A percentile compares a stretch with the other conserved stretches of the same genome.
Evolutionary conservation across 2,888 invertebrate genomes (phyloP).

Genomic region (Leptura quadrifasciata): DNA sequence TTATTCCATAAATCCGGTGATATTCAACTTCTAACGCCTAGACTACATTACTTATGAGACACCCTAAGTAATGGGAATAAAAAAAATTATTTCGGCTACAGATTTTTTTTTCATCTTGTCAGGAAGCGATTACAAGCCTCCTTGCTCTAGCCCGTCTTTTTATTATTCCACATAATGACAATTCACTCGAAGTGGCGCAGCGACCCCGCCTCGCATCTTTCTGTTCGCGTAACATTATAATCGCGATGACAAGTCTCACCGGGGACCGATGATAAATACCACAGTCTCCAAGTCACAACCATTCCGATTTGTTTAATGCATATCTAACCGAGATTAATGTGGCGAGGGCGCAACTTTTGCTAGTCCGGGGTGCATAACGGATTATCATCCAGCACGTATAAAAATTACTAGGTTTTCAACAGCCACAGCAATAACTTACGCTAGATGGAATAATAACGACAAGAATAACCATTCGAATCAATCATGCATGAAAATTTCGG

Average conservation of each 20-base stretch:
- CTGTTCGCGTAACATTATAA: slow-evolving; percentile 35
- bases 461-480: slow-evolving; percentile 45
- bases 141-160: background rate
- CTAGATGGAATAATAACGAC: slow-evolving; percentile 50
- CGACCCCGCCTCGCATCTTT: background rate
- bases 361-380: slow-evolving; percentile 61
- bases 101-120: too few relatives aligned
- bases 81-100: too few relatives aligned
- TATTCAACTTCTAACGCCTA: too few relatives aligned
- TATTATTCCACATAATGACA: background rate
- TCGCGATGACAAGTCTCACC: slow-evolving; percentile 53
- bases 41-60: too few relatives aligned
- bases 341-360: slow-evolving; percentile 63
- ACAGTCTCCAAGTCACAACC: slow-evolving; percentile 63
- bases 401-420: slow-evolving; percentile 37
- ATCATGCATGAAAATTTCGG: slow-evolving; percentile 50
- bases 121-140: background rate
- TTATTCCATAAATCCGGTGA: too few relatives aligned
- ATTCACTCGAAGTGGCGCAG: background rate
- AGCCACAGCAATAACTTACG: slow-evolving; percentile 51
- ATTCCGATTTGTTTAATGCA: slow-evolving; percentile 71
- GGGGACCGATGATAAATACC: slow-evolving; percentile 56
- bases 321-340: slow-evolving; percentile 72
- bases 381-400: slow-evolving; percentile 52
- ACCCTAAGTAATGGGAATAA: too few relatives aligned